Base-by-base conservation (phyloP, 37 sponge, comb jelly and placozoan genomes). In the Petrosia ficiformis region DNA sequence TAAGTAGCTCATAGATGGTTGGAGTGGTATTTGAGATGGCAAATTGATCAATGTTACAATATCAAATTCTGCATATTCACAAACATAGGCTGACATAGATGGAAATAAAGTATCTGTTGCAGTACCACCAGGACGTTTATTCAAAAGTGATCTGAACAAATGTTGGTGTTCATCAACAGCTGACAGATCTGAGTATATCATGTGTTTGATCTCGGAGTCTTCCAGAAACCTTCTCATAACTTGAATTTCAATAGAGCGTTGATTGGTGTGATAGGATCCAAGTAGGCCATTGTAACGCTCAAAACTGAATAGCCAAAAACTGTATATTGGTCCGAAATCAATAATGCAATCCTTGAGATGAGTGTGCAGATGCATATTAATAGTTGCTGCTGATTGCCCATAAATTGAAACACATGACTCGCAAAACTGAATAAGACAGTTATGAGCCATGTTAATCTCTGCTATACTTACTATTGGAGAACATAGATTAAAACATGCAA, bases 201-300 rank as follows among this genome's bases (percentile, higher is more conserved):
- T n/a, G n/a, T n/a, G n/a, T n/a, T n/a, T 54, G 21, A 54, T n/a
- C n/a, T n/a, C n/a, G n/a, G n/a, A n/a, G n/a, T n/a, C n/a, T n/a
- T 64, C 33, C 22, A 64, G 22, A 64, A 64, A 64, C 22, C 19
- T 25, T n/a, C 66, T 64, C 66, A 64, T 64, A 31, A 64, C 19
- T 64, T 64, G 66, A 16, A 64, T 64, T 64, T 64, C 66, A 31
- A 64, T n/a, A 64, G 66, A 64, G 11, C 30, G 33, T 11, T 64
- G 10, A 64, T 64, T 64, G 8, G 66, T 64, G 22, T 8, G 22
- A 64, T 22, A 64, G 10, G 10, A 24, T 24, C 66, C 66, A 8
- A 64, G 22, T 8, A 22, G 19, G 19, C 66, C 66, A 64, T 64
- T 64, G 10, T 24, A 31, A n/a, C n/a, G 10, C 33, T 64, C 30